Conservation (phyloP, 2,797 vertebrate genomes). For the Saxicola maurus region DNA sequence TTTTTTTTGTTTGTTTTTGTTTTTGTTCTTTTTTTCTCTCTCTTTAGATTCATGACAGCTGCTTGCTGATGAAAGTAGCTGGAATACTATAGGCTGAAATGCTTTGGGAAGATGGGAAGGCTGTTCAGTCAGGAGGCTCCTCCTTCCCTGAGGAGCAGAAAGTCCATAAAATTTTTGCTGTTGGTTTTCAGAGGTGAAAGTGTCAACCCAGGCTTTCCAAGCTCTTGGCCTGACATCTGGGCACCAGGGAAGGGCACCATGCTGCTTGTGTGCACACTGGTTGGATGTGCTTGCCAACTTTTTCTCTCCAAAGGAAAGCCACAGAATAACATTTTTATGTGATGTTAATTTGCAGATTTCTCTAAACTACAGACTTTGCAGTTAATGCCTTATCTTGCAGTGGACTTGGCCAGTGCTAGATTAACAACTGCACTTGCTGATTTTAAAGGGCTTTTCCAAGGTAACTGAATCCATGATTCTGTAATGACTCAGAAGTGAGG, state of each 20-base stretch:
- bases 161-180: background rate
- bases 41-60: background rate
- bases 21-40: background rate
- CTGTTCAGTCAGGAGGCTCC: too few species aligned
- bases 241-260: background rate
- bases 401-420: background rate
- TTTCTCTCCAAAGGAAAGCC: background rate
- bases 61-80: background rate
- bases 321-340: background rate
- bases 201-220: background rate
- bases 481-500: background rate
- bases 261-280: fast-evolving
- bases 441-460: background rate
- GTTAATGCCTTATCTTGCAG: background rate
- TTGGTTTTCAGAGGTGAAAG: background rate
- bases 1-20: too few species aligned
- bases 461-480: background rate
- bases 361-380: background rate
- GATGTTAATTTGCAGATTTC: background rate
- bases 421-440: background rate
- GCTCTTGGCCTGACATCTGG: background rate
- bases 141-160: background rate
- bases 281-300: background rate
- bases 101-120: background rate
- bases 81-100: background rate